Base-by-base conservation (phyloP, 1,140 invertebrate genomes). In the Drosophila trapezifrons region DNA sequence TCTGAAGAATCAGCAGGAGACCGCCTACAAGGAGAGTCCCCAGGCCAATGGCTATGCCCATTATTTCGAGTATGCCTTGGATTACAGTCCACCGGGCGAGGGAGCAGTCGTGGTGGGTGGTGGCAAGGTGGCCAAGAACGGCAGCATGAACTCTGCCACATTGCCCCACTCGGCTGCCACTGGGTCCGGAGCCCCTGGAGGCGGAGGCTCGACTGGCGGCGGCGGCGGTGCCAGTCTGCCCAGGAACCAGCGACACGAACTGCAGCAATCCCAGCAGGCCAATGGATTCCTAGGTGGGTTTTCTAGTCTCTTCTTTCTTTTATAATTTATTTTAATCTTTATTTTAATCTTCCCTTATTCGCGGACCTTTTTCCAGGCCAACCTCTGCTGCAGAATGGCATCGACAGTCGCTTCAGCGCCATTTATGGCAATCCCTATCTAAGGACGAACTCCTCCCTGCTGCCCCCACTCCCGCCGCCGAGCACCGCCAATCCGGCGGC, bases 401-500 rank as follows among this genome's bases (percentile, higher is more conserved):
- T 97, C 54, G 97, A 98, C 87, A 96, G 97, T 10, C 93, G 96
- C 63, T 98, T 96, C 87, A 96, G 96, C 20, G 97, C 97, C 22
- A 96, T 96, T 6, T 98, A 98, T 89, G 97, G 97, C 52, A 97
- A 97, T 93, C 97, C 97, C 1, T 97, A 97, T 91, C 93, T 98
- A 65, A 93, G 96, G 90, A 94, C 93, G 46, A 92, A 90, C 54
- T 91, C 90, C 72, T 89, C 93, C 32, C 93, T 93, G 43, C 84
- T 94, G 51, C 93, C 93, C 52, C 93, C 93, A 35, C 73, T 92
- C 29, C 92, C 83, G 76, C 89, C 83, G 55, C 86, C 85, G n/a
- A 91, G 90, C 80, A 95, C 95, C 22, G 95, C 96, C 4, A 96
- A 96, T 92, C 95, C 96, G 4, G 95, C 95, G 38, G 95, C 95